phyloP scores from a whole-genome alignment of 2,113 vertebrate genomes.

The Rhabdornis inornatus region DNA sequence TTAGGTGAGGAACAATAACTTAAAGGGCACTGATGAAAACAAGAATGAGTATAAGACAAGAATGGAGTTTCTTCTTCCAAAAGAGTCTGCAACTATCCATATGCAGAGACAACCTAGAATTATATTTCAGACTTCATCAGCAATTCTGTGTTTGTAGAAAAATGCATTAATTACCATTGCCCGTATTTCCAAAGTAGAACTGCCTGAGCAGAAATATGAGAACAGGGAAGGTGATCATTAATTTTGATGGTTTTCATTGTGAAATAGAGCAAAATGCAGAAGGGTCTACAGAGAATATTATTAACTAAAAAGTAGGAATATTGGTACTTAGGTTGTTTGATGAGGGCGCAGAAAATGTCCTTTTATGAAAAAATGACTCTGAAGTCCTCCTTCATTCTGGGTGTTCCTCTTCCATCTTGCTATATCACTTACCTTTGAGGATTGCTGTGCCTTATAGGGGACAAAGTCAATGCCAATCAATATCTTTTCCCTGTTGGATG shows the following conservation, averaged over 20 bases:
- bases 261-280: not conserved
- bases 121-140: not conserved
- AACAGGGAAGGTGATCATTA: not conserved
- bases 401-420: not conserved
- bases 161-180: not conserved
- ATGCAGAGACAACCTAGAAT: not conserved
- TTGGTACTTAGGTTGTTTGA: not conserved
- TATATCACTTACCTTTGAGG: not conserved
- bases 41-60: not conserved
- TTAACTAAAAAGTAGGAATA: not conserved
- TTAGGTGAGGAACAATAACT: not conserved
- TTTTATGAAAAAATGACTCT: not conserved
- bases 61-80: not conserved
- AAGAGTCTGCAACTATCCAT: not conserved
- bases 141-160: not conserved
- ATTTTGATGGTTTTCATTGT: not conserved
- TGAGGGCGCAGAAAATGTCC: not conserved
- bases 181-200: not conserved
- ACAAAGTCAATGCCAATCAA: not conserved
- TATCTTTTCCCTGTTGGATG: not conserved
- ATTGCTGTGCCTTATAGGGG: not conserved
- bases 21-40: not conserved
- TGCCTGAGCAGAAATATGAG: not conserved
- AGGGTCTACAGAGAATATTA: not conserved
- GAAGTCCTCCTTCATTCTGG: not conserved